Base-by-base conservation (phyloP, 35 echinoderm and acorn worm species). In the Hemicentrotus pulcherrimus region DNA sequence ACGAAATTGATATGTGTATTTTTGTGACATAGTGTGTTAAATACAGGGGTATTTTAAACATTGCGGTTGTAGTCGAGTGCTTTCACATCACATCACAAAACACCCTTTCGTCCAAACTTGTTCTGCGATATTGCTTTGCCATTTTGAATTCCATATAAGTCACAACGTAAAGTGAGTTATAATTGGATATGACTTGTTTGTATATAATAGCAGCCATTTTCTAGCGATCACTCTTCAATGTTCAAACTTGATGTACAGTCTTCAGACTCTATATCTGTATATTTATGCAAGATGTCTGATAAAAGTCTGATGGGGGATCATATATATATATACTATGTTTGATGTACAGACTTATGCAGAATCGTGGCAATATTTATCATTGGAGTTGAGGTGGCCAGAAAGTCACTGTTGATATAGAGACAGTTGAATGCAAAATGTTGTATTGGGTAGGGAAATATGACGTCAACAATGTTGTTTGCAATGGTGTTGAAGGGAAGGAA, bases 181-280 rank as follows among this genome's bases (percentile, higher is more conserved):
- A 28, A 22, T 78, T 78, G 65, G 65, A 28, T 78, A 28, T 78
- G 65, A 78, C 65, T 78, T 78, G 19, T 78, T 78, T 78, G 65
- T 78, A 78, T 78, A 78, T 78, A 78, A 78, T 78, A 78, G 65
- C 65, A 78, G 24, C 65, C 65, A 78, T n/a, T 78, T 78, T 78
- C 19, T 22, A 78, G 65, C 5, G 65, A 78, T 78, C 65, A 78
- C 22, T 78, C 5, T 78, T 59, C 9, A 78, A 78, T 78, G 65
- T 78, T 78, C 65, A 7, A 6, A n/a, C 28, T 78, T 78, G 65
- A 78, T 24, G 65, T 78, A 78, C 65, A 78, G 65, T 59, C 1
- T 59, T 11, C 52, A 59, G 52, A 16, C 52, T 78, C 5, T 22
- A 78, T 30, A 78, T 78, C 65, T 78, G 65, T n/a, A 78, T 78